These are phyloP conservation scores for Heptranchias perlo DNA, from an alignment of 2,113 vertebrate genomes.

Conservation along the genomic window DNA sequence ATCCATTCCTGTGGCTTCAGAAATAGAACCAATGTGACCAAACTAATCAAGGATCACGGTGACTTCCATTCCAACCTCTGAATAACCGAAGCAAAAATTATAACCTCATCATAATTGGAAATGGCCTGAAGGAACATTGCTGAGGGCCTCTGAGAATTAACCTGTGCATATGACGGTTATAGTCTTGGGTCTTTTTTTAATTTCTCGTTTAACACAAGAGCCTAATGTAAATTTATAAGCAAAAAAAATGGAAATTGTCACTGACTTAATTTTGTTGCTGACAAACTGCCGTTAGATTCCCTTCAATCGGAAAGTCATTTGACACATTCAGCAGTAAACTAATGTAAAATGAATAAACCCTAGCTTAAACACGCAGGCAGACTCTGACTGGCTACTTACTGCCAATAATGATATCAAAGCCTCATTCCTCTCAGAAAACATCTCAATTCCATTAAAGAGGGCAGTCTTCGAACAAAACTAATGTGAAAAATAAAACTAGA, in stretches of 20 bases:
- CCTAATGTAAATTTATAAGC: constrained; percentile 47
- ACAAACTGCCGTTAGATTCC: constrained; percentile 35
- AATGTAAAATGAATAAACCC: background rate
- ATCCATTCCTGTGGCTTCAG: background rate
- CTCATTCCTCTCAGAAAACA: constrained; percentile 49
- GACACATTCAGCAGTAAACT: background rate
- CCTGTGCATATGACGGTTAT: constrained; percentile 58
- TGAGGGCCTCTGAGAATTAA: constrained; percentile 56
- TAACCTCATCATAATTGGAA: constrained; percentile 76
- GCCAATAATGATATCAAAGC: background rate
- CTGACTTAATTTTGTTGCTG: background rate
- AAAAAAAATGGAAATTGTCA: constrained; percentile 49
- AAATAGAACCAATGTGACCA: background rate
- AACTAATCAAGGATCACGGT: background rate
- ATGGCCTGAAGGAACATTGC: constrained; percentile 63
- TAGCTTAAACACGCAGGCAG: background rate
- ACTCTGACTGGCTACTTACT: background rate
- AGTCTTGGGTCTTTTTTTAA: constrained; percentile 44
- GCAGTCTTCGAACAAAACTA: background rate
- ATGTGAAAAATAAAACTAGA: background rate
- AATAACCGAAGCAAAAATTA: constrained; percentile 50
- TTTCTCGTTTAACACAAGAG: constrained; percentile 47
- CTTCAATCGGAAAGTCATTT: background rate
- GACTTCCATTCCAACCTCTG: background rate
- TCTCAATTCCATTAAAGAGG: background rate